Base-by-base conservation (phyloP, 2,113 vertebrate genomes). In the Myiagra hebetior region DNA sequence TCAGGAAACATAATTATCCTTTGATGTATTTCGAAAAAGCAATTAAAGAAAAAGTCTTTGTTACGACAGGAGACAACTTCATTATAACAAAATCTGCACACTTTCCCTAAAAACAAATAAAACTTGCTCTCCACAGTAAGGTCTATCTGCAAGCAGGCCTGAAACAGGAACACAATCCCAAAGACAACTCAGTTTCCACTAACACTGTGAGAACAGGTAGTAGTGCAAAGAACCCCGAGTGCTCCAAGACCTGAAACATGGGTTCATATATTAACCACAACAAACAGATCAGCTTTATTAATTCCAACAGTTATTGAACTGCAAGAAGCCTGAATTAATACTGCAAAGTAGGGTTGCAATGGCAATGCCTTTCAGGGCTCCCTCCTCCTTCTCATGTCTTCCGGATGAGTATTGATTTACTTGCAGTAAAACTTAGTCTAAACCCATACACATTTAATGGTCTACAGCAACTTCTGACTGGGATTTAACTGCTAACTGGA, bases 331-430 rank as follows among this genome's bases (percentile, higher is more conserved):
- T 62, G 28, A 89, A 46, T 33, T 69, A 84, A 50, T 16, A 41
- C 15, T 65, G 17, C 8, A 11, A 72, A 86, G 13, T 2, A 67
- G 9, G 15, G 17, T 6, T 67, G 22, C 35, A 89, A 46, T 2
- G 7, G 22, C 21, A 87, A 49, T 9, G 14, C 21, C 23, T 75
- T 85, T 63, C 9, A 13, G 15, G 39, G 44, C 13, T 67, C 7
- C 10, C 5, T 28, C 15, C 80, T 85, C 14, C 2, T 73, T 7
- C 11, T 85, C 20, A 8, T 2, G 6, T 59, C 27, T 85, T 87
- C 52, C 5, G 5, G 39, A 55, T 3, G 0, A 86, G 8, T 31
- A 74, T 0, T 3, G 1, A 56, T 8, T 31, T 20, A 63, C 22
- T 67, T 37, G 60, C 12, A 67, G 12, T 20, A 85, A 74, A 24